Evolutionary conservation across 2,888 invertebrate genomes (phyloP), one percentile per base, ranked within the genome.

Genomic region (Orthosia cruda): DNA sequence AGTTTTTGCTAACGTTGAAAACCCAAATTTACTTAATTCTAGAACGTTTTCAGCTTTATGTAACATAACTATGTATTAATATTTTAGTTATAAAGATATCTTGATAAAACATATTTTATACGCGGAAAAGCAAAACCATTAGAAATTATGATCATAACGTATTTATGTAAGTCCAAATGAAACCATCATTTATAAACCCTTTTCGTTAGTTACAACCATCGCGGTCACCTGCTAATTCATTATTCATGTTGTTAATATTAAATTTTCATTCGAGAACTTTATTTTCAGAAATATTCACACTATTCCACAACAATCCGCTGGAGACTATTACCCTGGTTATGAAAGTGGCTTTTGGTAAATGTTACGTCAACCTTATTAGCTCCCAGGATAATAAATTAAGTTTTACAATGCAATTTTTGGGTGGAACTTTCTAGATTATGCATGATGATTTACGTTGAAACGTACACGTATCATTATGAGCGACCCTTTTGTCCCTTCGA

Each of bases 201-300:
- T 74, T 20, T 16, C 23, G 15, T 47, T 20, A 40, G 32, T 52
- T 18, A 32, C 50, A 81, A 52, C 54, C 54, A 59, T 23, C 0
- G 45, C 49, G 18, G 58, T 32, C 23, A 15, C 40, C 16, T 26
- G 40, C 23, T 58, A 58, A 76, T 70, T 66, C 1, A 66, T 50
- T 61, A 71, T 81, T 66, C 54, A 80, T 67, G 26, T 67, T 58
- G 52, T 58, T 58, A 62, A 45, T 54, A 75, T 69, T 52, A 69
- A 55, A 66, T 59, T 58, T 50, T 55, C 65, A 76, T 55, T 45
- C 13, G 13, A 45, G n/a, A 20, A 75, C 9, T 59, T 59, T n/a
- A 71, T 58, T 62, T 76, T 61, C 50, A 50, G 11, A 71, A 55
- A 55, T 64, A 57, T 49, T 57, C 20, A 16, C 50, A 64, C 40